Evolutionary conservation across 2,888 invertebrate genomes (phyloP), one percentile per base, ranked within the genome.

Genomic region (Drosophila meridionalis): DNA sequence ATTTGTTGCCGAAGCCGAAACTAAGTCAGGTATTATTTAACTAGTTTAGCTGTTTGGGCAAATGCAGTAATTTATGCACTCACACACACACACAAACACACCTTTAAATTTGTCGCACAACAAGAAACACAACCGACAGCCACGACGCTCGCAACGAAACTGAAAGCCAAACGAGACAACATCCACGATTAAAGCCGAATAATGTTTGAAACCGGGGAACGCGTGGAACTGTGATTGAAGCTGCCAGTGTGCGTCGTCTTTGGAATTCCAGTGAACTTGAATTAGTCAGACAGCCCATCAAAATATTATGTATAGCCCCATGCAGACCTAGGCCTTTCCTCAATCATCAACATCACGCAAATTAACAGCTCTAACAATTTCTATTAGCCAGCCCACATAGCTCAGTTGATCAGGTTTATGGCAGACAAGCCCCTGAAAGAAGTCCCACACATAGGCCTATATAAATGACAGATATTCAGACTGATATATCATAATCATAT

Each of bases 141-240:
- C 43, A 40, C 80, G 73, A 80, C 70, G 78, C 77, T 87, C 76
- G 53, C 75, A 90, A 83, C 69, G 83, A 90, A 91, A 92, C 91
- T 92, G 87, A 91, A 90, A 88, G 82, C 87, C 81, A 30, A 65
- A 8, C 20, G 53, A 14, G 55, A 20, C 42, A 65, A 53, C 50
- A 32, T 6, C 42, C 20, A 52, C 71, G 59, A 74, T 32, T 52
- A 45, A 32, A 52, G 55, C 40, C 48, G 40, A 62, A 20, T 38
- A 55, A 55, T 36, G 36, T 38, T 14, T 28, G 14, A 26, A 36
- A 38, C 50, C n/a, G 47, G 36, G 50, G 45, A 74, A 2, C 50
- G 12, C 56, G 30, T 52, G 38, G 47, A 12, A 28, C 50, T 48
- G 26, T 56, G 57, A 67, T 64, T 75, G 78, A 62, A 71, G 60